These are phyloP conservation scores for Entelurus aequoreus DNA, from an alignment of 2,113 vertebrate genomes.

Conservation along the genomic window DNA sequence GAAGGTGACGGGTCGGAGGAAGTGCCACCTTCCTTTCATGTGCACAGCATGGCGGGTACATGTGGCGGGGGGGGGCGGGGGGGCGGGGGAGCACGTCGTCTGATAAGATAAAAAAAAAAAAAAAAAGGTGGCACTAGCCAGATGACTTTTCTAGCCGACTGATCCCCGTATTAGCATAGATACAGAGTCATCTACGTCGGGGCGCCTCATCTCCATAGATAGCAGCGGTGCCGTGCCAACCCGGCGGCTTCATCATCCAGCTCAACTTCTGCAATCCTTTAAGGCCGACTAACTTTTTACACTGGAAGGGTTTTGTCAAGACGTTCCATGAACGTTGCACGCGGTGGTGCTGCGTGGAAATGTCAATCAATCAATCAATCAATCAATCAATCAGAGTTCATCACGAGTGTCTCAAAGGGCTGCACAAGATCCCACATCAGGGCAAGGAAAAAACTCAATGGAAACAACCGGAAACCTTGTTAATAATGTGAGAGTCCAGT, in stretches of 20 bases:
- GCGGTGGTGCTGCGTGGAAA: too few relatives aligned
- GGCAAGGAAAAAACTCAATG: too few relatives aligned
- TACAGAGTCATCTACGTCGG: slow-evolving; percentile 58
- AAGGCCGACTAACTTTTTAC: slow-evolving; percentile 13
- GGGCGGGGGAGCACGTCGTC: slow-evolving; percentile 17
- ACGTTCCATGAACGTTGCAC: too few relatives aligned
- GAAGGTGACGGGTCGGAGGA: slow-evolving; percentile 20
- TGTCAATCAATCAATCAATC: too few relatives aligned
- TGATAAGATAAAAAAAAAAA: slow-evolving; percentile 72
- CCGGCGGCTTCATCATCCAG: slow-evolving; percentile 26
- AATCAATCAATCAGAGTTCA: too few relatives aligned
- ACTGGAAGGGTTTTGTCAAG: too few relatives aligned
- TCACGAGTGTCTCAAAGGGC: too few relatives aligned
- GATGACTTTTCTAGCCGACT: slow-evolving; percentile 49
- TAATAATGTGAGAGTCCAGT: too few relatives aligned
- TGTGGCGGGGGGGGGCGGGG: slow-evolving; percentile 36
- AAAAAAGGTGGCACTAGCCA: slow-evolving; percentile 31
- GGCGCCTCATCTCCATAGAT: slow-evolving; percentile 68
- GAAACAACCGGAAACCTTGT: too few relatives aligned
- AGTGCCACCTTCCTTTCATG: slow-evolving; percentile 37
- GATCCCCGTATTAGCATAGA: slow-evolving; percentile 74
- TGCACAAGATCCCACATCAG: too few relatives aligned
- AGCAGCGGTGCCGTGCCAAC: slow-evolving; percentile 44
- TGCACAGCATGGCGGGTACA: slow-evolving; percentile 43
- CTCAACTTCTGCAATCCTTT: slow-evolving; percentile 47